These are phyloP conservation scores for Zophobas morio DNA, from an alignment of 1,140 invertebrate species.

Conservation along the genomic window DNA sequence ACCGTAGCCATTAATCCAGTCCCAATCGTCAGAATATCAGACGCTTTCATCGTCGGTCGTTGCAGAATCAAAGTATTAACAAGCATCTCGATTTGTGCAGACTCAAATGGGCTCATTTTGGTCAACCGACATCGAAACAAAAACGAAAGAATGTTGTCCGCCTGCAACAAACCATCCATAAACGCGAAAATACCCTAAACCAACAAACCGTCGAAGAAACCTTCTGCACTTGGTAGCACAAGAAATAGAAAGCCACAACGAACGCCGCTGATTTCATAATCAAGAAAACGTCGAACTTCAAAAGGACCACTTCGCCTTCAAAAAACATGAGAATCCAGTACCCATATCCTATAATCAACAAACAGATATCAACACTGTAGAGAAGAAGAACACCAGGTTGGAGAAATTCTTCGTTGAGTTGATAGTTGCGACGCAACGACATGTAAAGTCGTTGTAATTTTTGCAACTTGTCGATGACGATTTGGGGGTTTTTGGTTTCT, in stretches of 20 bases:
- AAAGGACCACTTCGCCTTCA: neutral
- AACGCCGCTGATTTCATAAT: neutral
- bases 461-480: neutral
- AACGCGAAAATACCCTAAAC: too few relatives aligned
- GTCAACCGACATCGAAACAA: too few relatives aligned
- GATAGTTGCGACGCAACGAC: neutral
- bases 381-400: neutral
- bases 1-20: too few relatives aligned
- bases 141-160: too few relatives aligned
- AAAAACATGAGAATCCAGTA: neutral
- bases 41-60: too few relatives aligned
- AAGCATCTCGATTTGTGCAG: too few relatives aligned
- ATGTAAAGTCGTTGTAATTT: neutral
- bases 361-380: slow-evolving; percentile 1
- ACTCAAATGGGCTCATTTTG: too few relatives aligned
- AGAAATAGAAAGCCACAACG: neutral
- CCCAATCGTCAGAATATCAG: too few relatives aligned
- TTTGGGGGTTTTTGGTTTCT: neutral
- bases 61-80: too few relatives aligned
- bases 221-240: slow-evolving; percentile 31
- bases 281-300: neutral
- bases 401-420: neutral
- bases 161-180: too few relatives aligned
- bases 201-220: neutral
- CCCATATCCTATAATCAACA: neutral